phyloP scores from a whole-genome alignment of 2,113 vertebrate species.

The Chaenogobius annularis region DNA sequence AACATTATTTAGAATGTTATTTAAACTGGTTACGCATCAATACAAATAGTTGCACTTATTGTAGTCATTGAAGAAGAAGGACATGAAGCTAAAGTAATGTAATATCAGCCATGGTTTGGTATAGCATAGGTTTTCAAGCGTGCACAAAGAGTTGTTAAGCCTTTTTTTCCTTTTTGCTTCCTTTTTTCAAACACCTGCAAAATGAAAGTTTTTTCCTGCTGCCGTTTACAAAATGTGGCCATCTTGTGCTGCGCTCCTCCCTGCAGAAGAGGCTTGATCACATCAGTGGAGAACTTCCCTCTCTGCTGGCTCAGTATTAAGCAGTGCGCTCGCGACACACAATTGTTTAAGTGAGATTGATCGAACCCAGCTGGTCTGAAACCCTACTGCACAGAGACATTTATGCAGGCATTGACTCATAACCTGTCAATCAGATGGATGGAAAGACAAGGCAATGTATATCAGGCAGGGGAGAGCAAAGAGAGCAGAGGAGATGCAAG shows the following conservation, averaged over 20 bases:
- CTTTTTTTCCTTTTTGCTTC: neutral
- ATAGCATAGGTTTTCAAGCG: neutral
- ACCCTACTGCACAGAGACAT: slow-evolving; percentile 70
- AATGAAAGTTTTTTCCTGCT: slow-evolving; percentile 12
- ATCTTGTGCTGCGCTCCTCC: slow-evolving; percentile 18
- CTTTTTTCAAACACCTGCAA: slow-evolving; percentile 21
- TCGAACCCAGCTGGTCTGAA: slow-evolving; percentile 69
- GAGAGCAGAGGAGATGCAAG: slow-evolving; percentile 25
- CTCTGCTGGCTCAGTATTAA: slow-evolving; percentile 64
- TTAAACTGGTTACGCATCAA: too few relatives aligned
- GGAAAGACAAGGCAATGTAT: slow-evolving; percentile 45
- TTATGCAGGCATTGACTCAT: slow-evolving; percentile 73
- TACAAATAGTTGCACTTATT: too few relatives aligned
- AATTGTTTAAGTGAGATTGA: slow-evolving; percentile 78
- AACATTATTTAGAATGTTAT: too few relatives aligned
- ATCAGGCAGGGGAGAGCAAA: slow-evolving; percentile 24
- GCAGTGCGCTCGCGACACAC: slow-evolving; percentile 49
- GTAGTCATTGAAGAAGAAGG: too few relatives aligned
- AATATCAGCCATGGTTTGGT: neutral
- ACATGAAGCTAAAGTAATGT: neutral
- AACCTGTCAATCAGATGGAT: slow-evolving; percentile 76
- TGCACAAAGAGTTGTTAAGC: neutral
- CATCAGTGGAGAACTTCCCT: slow-evolving; percentile 69
- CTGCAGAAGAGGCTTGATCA: slow-evolving; percentile 62
- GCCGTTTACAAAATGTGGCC: slow-evolving; percentile 16